phyloP scores from a whole-genome alignment of 2,797 vertebrate species.

The Melanotaenia nigrans region DNA sequence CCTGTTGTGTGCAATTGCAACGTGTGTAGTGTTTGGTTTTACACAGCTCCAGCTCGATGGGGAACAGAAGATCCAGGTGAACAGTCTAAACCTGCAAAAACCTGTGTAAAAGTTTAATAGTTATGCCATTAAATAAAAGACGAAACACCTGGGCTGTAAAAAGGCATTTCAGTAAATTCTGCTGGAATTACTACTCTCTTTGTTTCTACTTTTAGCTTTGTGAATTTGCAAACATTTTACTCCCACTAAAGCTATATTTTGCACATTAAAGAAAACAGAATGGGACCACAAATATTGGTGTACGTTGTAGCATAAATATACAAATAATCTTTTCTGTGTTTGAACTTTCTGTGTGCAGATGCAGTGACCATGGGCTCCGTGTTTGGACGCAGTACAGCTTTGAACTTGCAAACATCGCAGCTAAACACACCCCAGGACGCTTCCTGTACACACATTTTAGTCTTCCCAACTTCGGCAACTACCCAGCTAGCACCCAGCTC shows the following conservation, averaged over 20 bases:
- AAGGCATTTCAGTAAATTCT: not conserved
- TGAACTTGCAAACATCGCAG: slow-evolving; percentile 97
- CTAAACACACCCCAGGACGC: slow-evolving; percentile 98
- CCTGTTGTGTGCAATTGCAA: no score
- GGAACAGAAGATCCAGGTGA: no score
- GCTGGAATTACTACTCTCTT: not conserved
- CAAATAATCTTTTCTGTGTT: slow-evolving; percentile 4
- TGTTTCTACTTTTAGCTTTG: not conserved
- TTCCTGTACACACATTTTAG: slow-evolving; percentile 97
- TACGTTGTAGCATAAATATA: not conserved
- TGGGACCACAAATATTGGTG: not conserved
- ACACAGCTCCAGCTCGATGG: no score
- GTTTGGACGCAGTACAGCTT: slow-evolving; percentile 95
- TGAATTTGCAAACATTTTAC: not conserved
- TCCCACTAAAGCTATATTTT: not conserved
- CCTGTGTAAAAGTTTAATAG: no score
- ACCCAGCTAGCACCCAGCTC: slow-evolving; percentile 95
- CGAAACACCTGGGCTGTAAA: not conserved
- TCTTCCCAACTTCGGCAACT: slow-evolving; percentile 97
- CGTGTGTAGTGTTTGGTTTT: no score
- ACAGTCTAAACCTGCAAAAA: no score
- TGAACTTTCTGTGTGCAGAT: slow-evolving; percentile 76
- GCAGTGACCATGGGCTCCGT: slow-evolving; percentile 98
- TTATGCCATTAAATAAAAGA: not conserved
- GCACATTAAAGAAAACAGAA: not conserved